Base-by-base conservation (phyloP, 2,888 invertebrate species). In the Microplitis deprimator region DNA sequence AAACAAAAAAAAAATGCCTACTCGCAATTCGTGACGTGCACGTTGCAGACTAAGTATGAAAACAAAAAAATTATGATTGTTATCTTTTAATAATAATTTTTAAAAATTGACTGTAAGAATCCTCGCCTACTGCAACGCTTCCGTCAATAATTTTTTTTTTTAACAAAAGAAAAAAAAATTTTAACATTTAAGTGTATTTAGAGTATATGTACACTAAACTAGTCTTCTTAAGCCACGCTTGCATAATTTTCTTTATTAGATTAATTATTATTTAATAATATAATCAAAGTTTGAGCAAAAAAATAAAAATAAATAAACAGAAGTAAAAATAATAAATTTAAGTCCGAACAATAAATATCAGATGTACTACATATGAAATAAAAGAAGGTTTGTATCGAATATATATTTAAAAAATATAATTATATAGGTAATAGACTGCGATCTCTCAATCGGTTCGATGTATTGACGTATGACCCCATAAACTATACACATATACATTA, bases 201-300 rank as follows among this genome's bases (percentile, higher is more conserved):
- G 65, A 67, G 61, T 16, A 72, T 69, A 40, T 64, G 29, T 39
- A 41, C 62, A 62, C 68, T 68, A 69, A 75, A 20, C 77, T 73
- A 77, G 73, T 77, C 70, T 69, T 73, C 64, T 40, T 39, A 62
- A 68, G 68, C 41, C 72, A 40, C 13, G 77, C 79, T 84, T 80
- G 81, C 85, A 82, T 84, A 85, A 84, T 29, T 29, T 29, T 29
- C 80, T 82, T 82, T 81, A 83, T 82, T 82, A 81, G 80, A 82
- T 79, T 72, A 70, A 77, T 81, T 81, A 84, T 84, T 83, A 83
- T 84, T 82, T 77, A 83, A 84, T 81, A 81, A 67, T 77, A 60
- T 73, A 72, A 73, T 76, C 79, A 29, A 29, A 29, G 81, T 81
- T 80, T 76, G 71, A 16, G 60, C 61, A n/a, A 68, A 13, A 39